Percentiles rank a stretch among this genome's conserved stretches.
Evolutionary conservation across 2,888 invertebrate species (phyloP).

Genomic region (Acleris emargana): DNA sequence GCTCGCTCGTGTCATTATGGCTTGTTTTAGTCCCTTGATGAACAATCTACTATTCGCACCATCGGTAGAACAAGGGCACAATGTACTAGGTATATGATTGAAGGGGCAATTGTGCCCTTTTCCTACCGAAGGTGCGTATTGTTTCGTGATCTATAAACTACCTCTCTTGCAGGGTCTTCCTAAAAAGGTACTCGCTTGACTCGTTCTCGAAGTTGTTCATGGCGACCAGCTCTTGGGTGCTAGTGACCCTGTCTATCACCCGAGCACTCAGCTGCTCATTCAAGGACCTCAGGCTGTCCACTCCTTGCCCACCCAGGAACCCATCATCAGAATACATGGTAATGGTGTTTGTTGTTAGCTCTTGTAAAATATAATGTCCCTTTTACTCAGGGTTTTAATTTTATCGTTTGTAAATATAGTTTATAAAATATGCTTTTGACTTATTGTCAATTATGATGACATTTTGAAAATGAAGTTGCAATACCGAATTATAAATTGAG

Average conservation of each 20-base stretch:
- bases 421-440: neutral
- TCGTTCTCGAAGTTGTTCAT: conserved; percentile 67
- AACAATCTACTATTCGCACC: no score
- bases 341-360: neutral
- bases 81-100: no score
- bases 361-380: neutral
- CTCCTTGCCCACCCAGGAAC: conserved; percentile 54
- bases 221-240: conserved; percentile 67
- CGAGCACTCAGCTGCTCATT: conserved; percentile 61
- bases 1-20: no score
- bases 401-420: no score
- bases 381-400: no score
- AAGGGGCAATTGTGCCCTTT: no score
- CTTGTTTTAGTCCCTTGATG: no score
- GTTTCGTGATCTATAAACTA: conserved; percentile 30
- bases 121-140: no score
- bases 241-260: conserved; percentile 66
- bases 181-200: conserved; percentile 64
- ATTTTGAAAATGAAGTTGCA: neutral
- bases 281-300: conserved; percentile 50
- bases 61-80: no score
- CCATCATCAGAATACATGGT: conserved; percentile 54
- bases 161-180: conserved; percentile 66
- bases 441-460: conserved; percentile 1
- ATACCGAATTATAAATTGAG: neutral